Conservation (phyloP, 2,888 invertebrate genomes). For the Bruchidius siliquastri region DNA sequence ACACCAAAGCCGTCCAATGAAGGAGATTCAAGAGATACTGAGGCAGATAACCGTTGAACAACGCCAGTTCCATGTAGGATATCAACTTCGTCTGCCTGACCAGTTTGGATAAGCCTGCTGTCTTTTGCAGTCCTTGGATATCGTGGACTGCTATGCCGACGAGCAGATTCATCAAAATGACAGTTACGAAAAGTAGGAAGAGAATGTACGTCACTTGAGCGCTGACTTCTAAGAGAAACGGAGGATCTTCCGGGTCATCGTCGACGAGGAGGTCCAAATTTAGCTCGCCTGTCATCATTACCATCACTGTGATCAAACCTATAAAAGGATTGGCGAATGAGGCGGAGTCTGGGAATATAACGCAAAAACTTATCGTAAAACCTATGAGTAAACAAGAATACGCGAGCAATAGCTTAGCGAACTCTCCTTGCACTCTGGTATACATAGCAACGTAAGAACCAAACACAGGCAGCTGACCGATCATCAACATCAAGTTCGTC, state of each 20-base stretch:
- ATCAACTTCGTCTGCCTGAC: conserved; percentile 84
- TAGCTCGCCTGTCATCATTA: conserved; percentile 86
- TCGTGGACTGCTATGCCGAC: conserved; percentile 86
- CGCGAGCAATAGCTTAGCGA: conserved; percentile 78
- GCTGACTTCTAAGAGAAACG: conserved; percentile 71
- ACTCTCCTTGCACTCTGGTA: conserved; percentile 81
- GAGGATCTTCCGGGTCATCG: conserved; percentile 71
- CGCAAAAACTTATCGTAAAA: conserved; percentile 83
- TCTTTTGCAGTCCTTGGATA: conserved; percentile 80
- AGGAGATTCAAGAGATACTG: conserved; percentile 68
- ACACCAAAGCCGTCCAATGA: conserved; percentile 73
- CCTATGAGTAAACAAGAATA: conserved; percentile 81
- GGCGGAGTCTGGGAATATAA: conserved; percentile 78
- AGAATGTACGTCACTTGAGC: conserved; percentile 78
- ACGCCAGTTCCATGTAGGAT: conserved; percentile 76
- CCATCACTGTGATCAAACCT: conserved; percentile 77
- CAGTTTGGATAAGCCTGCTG: conserved; percentile 76
- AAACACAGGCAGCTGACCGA: conserved; percentile 81
- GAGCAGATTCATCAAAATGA: conserved; percentile 78
- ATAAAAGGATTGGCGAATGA: conserved; percentile 81
- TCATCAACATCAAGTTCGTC: conserved; percentile 88
- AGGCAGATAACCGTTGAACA: conserved; percentile 75
- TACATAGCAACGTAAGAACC: conserved; percentile 91
- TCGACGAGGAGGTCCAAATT: conserved; percentile 72
- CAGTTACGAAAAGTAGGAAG: conserved; percentile 77